Evolutionary conservation across 2,797 vertebrate species (phyloP), one percentile per base, ranked within the genome.

Genomic region (Momotus momota): DNA sequence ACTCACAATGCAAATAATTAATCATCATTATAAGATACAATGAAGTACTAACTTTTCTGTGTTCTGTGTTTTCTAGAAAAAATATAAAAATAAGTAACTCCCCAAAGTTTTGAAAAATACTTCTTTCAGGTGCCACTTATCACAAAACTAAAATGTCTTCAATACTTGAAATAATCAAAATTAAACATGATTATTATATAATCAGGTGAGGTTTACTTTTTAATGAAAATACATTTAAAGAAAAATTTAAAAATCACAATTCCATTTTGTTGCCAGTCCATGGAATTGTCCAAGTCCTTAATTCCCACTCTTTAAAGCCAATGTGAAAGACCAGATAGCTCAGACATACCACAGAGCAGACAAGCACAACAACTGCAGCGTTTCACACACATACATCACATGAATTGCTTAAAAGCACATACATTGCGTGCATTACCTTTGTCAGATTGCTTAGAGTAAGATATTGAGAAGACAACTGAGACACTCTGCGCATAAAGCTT

Each of bases 401-500:
- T 20, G 40, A 95, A 78, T 35, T 49, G 60, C 55, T 90, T 79
- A 81, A 86, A 86, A 95, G 96, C 96, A 94, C 80, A 45, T 14
- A 81, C 69, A 81, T 9, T 41, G 70, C 57, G 65, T 79, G 95
- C 94, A 84, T 98, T 99, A 99, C 99, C 99, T 99, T 99, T 71
- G 99, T 99, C 96, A 99, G 96, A 98, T 99, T 99, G 98, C 98
- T 99, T 98, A 99, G 98, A 80, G 99, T 98, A 96, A 99, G 98
- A 97, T 99, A 99, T 81, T 99, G 99, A 81, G 99, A 99, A 84
- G 99, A 99, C 92, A 99, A 98, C 98, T 99, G 99, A 95, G 99
- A 99, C 82, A 99, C 99, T 95, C 99, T 99, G 98, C 99, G 99
- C 97, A 99, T 98, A 98, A 99, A 99, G 97, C 99, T 99, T 98